These are phyloP conservation scores for Decapterus maruadsi DNA, from an alignment of 2,797 vertebrate genomes.

Conservation along the genomic window DNA sequence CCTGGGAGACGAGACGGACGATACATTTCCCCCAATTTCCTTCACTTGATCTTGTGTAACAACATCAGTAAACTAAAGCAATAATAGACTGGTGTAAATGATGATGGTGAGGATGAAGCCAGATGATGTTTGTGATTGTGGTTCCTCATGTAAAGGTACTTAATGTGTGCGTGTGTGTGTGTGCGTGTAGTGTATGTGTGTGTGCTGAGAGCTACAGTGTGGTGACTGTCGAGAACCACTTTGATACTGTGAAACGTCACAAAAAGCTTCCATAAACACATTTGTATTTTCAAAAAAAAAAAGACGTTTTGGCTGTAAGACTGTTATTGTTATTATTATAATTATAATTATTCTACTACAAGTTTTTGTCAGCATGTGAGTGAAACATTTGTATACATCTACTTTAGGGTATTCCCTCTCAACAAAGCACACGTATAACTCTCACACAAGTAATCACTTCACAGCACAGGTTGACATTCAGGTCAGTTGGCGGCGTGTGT, in stretches of 20 bases:
- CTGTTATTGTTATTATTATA: slow-evolving; percentile 56
- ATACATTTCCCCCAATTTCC: slow-evolving; percentile 28
- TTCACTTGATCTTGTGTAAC: slow-evolving; percentile 41
- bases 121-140: slow-evolving; percentile 60
- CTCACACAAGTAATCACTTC: slow-evolving; percentile 25
- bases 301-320: slow-evolving; percentile 54
- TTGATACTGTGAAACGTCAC: slow-evolving; percentile 78
- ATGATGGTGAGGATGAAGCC: slow-evolving; percentile 63
- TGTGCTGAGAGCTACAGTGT: slow-evolving; percentile 25
- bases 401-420: slow-evolving; percentile 42
- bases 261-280: slow-evolving; percentile 54
- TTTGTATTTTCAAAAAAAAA: slow-evolving; percentile 52
- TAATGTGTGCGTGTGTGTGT: slow-evolving; percentile 26
- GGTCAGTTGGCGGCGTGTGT: slow-evolving; percentile 34
- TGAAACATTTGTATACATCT: slow-evolving; percentile 40
- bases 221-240: slow-evolving; percentile 42
- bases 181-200: background rate
- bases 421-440: slow-evolving; percentile 48
- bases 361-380: slow-evolving; percentile 66
- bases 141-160: slow-evolving; percentile 75
- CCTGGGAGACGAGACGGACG: slow-evolving; percentile 48
- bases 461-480: slow-evolving; percentile 46
- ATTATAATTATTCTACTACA: background rate
- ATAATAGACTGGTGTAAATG: slow-evolving; percentile 74
- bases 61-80: slow-evolving; percentile 73